Base-by-base conservation (phyloP, 1,140 invertebrate species). In the Coptotermes formosanus region DNA sequence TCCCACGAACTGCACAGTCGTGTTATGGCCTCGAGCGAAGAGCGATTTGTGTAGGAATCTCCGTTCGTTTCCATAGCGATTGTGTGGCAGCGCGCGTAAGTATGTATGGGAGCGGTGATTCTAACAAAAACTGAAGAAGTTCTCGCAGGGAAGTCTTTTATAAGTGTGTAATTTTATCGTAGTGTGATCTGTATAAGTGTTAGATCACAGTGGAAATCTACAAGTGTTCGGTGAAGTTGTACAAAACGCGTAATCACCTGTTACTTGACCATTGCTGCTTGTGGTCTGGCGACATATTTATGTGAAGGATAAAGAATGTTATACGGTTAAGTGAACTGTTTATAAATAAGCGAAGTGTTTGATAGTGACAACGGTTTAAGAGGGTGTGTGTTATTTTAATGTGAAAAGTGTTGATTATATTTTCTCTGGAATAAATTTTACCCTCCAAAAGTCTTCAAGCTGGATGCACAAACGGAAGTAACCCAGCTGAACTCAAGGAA, bases 401-500 rank as follows among this genome's bases (percentile, higher is more conserved):
- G 25, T n/a, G n/a, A 75, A 75, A 55, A 75, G 64, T 75, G 64
- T 30, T 30, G 11, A 55, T 55, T 16, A 21, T 75, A n/a, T 75
- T 75, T 75, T 75, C 25, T 75, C 8, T 75, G 25, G 64, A 16
- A 30, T 75, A 75, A 75, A 30, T 11, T 30, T 30, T 9, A n/a
- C 14, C 38, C 2, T 2, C 9, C 1, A 75, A 75, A 75, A 75
- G 14, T 75, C 64, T 75, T 75, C 64, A 75, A 75, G 64, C 64
- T 75, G 64, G 64, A 75, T 75, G 64, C 64, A 75, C 64, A n/a
- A 75, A n/a, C 64, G n/a, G 64, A 75, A 75, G 14, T 30, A 75
- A 30, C 64, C 8, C 64, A 75, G 25, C 64, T 30, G 8, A 75
- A 25, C 64, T n/a, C 64, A 75, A 25, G 64, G 64, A 75, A 75